phyloP scores from a whole-genome alignment of 2,888 invertebrate genomes.

The Metopia argyrocephala region DNA sequence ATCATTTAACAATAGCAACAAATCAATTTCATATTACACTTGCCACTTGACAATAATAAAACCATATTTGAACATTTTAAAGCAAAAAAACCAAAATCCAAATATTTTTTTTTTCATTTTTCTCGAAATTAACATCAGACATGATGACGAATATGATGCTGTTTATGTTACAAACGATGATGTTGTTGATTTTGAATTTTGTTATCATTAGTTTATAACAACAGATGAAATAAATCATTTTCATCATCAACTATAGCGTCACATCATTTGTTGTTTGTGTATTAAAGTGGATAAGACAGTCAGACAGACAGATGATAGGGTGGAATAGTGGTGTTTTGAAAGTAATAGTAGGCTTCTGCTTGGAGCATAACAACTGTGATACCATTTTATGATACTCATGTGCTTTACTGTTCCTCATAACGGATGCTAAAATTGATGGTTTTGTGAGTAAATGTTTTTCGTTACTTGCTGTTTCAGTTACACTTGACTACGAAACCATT shows the following conservation, averaged over 20 bases:
- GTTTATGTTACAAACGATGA: slow-evolving; percentile 21
- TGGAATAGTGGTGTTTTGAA: too few species aligned
- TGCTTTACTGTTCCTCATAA: not conserved
- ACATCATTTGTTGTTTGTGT: slow-evolving; percentile 11
- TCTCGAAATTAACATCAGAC: too few species aligned
- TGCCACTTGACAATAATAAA: slow-evolving; percentile 1
- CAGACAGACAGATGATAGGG: not conserved
- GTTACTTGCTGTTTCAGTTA: too few species aligned
- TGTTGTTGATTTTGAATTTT: slow-evolving; percentile 45
- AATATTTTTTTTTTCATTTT: not conserved
- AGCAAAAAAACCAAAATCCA: slow-evolving; percentile 12
- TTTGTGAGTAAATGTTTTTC: too few species aligned
- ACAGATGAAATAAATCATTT: slow-evolving; percentile 77
- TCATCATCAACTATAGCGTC: slow-evolving; percentile 43
- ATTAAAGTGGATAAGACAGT: too few species aligned
- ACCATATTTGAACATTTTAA: not conserved
- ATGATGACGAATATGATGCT: slow-evolving; percentile 3
- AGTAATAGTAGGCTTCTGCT: too few species aligned
- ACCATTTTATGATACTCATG: not conserved
- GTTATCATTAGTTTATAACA: slow-evolving; percentile 65
- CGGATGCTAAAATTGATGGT: not conserved
- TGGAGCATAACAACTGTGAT: not conserved
- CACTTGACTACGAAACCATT: too few species aligned
- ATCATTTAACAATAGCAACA: slow-evolving; percentile 25
- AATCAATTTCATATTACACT: slow-evolving; percentile 53